Evolutionary conservation across 2,888 invertebrate genomes (phyloP).

Genomic region (Caradrina clavipalpis): DNA sequence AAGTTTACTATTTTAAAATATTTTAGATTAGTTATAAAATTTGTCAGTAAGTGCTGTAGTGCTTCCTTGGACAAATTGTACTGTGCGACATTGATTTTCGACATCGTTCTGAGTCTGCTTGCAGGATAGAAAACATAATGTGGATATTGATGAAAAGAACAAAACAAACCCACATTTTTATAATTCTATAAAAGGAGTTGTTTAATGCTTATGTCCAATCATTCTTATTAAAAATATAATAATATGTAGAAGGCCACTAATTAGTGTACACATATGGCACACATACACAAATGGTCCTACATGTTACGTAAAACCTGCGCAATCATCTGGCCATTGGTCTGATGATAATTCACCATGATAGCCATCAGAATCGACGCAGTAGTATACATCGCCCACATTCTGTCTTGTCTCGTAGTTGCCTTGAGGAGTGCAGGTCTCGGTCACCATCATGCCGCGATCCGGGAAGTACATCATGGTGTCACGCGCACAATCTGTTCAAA

Average conservation of each 20-base stretch:
- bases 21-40: too few species aligned
- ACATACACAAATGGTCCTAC: too few species aligned
- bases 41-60: too few species aligned
- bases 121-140: not conserved
- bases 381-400: constrained; percentile 86
- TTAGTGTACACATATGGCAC: too few species aligned
- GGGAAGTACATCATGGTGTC: constrained; percentile 89
- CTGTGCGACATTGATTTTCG: too few species aligned
- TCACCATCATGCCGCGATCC: constrained; percentile 84
- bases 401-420: constrained; percentile 92
- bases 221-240: too few species aligned
- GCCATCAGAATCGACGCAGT: constrained; percentile 92
- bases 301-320: constrained; percentile 60
- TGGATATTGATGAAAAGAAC: not conserved
- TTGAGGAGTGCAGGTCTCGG: constrained; percentile 87
- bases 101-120: not conserved
- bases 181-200: not conserved
- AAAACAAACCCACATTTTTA: not conserved
- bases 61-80: not conserved
- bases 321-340: constrained; percentile 70
- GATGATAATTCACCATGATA: constrained; percentile 77
- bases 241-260: too few species aligned
- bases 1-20: not conserved
- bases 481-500: constrained; percentile 91
- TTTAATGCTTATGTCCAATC: not conserved